Evolutionary conservation across 2,888 invertebrate genomes (phyloP).

Genomic region (Anorthoa munda): DNA sequence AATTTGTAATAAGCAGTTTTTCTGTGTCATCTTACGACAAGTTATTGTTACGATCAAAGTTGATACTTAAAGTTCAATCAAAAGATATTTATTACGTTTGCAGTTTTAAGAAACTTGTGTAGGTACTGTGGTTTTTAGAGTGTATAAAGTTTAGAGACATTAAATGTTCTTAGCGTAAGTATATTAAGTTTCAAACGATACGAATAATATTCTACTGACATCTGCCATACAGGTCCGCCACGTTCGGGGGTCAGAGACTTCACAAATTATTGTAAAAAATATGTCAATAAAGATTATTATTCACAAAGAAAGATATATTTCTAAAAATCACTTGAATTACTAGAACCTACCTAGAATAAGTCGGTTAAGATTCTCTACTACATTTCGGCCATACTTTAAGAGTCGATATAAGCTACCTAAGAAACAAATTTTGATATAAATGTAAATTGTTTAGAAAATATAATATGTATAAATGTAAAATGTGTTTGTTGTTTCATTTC

Average conservation of each 20-base stretch:
- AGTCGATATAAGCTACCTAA: constrained; percentile 19
- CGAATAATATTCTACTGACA: too few relatives aligned
- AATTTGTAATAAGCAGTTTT: background rate
- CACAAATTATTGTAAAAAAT: too few relatives aligned
- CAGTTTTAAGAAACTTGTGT: background rate
- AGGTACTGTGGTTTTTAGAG: background rate
- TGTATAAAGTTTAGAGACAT: background rate
- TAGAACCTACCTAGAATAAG: constrained; percentile 2
- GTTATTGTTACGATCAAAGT: background rate
- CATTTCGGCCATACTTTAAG: constrained; percentile 22
- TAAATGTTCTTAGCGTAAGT: background rate
- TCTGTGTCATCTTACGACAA: background rate
- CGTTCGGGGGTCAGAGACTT: too few relatives aligned
- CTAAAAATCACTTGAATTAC: constrained; percentile 4
- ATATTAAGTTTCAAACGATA: background rate
- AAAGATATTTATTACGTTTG: background rate
- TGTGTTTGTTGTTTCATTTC: constrained; percentile 40
- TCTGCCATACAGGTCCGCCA: too few relatives aligned
- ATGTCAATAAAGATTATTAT: background rate
- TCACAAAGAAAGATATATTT: background rate
- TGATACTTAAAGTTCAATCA: background rate
- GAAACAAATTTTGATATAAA: constrained; percentile 51
- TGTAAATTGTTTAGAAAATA: constrained; percentile 43
- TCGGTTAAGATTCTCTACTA: background rate
- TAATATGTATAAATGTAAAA: constrained; percentile 19